A percentile compares a stretch with the other conserved stretches of the same genome.
These are phyloP conservation scores for Danaus melanippus DNA, from an alignment of 1,140 invertebrate genomes.

Conservation along the genomic window DNA sequence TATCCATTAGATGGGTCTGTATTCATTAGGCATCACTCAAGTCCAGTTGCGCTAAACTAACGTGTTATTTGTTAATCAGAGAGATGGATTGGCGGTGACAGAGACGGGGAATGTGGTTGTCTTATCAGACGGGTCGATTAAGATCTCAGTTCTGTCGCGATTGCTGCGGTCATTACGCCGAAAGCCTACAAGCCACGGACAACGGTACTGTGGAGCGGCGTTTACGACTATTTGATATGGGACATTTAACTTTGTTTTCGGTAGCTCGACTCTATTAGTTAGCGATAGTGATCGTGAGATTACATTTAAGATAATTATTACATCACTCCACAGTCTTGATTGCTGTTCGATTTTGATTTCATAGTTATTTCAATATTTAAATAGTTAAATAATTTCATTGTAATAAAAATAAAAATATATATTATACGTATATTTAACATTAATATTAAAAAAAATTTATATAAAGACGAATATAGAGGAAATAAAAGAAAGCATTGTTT, in stretches of 20 bases:
- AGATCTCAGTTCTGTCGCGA: slow-evolving; percentile 40
- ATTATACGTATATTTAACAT: too few species aligned
- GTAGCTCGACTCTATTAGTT: slow-evolving; percentile 20
- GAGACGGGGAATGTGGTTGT: slow-evolving; percentile 19
- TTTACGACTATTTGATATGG: slow-evolving; percentile 14
- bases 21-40: slow-evolving; percentile 24
- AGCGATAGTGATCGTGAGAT: slow-evolving; percentile 14
- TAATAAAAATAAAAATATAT: neutral
- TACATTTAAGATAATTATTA: slow-evolving; percentile 12
- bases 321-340: too few species aligned
- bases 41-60: slow-evolving; percentile 26
- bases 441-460: too few species aligned
- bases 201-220: slow-evolving; percentile 31
- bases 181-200: slow-evolving; percentile 32
- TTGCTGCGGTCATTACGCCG: slow-evolving; percentile 53
- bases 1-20: slow-evolving; percentile 22
- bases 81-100: slow-evolving; percentile 29
- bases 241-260: slow-evolving; percentile 21
- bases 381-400: neutral
- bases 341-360: too few species aligned
- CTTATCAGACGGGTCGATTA: slow-evolving; percentile 34
- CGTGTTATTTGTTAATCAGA: slow-evolving; percentile 25
- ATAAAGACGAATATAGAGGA: too few species aligned
- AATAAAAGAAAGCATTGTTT: too few species aligned
- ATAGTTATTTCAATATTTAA: slow-evolving; percentile 5